Percentiles rank a stretch among this genome's conserved stretches.
Evolutionary conservation across 1,140 invertebrate species (phyloP).

Genomic region (Drosophila bipectinata): DNA sequence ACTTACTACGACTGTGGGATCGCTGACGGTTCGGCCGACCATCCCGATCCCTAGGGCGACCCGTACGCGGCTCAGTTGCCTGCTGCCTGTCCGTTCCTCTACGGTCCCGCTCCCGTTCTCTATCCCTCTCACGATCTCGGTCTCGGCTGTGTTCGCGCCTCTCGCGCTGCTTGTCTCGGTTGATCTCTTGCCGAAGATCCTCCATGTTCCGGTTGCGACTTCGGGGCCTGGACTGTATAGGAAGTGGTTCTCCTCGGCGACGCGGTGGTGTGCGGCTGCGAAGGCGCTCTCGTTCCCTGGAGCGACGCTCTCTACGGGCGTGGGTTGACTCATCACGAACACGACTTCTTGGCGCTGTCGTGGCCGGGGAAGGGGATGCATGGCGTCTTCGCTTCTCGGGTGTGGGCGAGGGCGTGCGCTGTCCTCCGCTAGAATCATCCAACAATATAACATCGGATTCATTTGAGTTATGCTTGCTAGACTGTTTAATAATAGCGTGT

Average conservation of each 20-base stretch:
- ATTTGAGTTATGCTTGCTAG: conserved; percentile 80
- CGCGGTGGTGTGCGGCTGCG: conserved; percentile 65
- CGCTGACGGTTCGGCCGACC: conserved; percentile 70
- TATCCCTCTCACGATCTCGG: conserved; percentile 50
- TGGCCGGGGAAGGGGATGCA: conserved; percentile 29
- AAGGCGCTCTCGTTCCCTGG: conserved; percentile 27
- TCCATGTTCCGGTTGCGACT: conserved; percentile 77
- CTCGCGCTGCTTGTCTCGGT: conserved; percentile 79
- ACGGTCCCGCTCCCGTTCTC: conserved; percentile 20
- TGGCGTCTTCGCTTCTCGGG: conserved; percentile 63
- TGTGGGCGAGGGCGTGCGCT: conserved; percentile 68
- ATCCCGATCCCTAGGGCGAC: conserved; percentile 66
- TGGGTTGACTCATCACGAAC: conserved; percentile 31
- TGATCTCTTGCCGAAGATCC: conserved; percentile 79
- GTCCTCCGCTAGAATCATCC: conserved; percentile 84
- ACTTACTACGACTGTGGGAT: conserved; percentile 79
- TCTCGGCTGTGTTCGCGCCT: conserved; percentile 66
- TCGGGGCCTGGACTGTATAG: conserved; percentile 23
- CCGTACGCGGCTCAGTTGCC: conserved; percentile 33
- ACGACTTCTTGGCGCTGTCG: conserved; percentile 31
- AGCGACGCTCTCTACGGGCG: conserved; percentile 46
- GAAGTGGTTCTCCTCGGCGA: conserved; percentile 40
- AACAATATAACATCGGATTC: conserved; percentile 84
- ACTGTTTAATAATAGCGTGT: conserved; percentile 82
- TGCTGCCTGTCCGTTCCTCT: conserved; percentile 29